Base-by-base conservation (phyloP, 2,797 vertebrate genomes). In the Scolopax rusticola region DNA sequence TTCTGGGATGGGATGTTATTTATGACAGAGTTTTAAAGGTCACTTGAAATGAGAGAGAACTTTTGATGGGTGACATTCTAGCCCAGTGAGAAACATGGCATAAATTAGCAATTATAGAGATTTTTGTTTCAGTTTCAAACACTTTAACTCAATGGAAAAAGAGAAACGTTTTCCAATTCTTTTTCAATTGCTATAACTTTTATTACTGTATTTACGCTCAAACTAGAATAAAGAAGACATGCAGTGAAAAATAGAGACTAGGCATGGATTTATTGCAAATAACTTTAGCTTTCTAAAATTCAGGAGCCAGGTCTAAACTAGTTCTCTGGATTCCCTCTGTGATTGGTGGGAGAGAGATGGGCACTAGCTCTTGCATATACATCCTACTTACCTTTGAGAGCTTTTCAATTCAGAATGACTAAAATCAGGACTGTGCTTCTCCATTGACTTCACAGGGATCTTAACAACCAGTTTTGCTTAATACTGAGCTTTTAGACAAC, bases 11-110 rank as follows among this genome's bases (percentile, higher is more conserved):
- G 43, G 38, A 13, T 36, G 59, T 93, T 88, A 89, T 93, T 97
- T 94, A 79, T 41, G 86, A 88, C 3, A 8, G 77, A 41, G 9
- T 65, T 89, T 79, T 69, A 87, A 89, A 95, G 92, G 86, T 67
- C 32, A 32, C 16, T 90, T 90, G 93, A 88, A 92, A 89, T 0
- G 0, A 89, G 13, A 69, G 12, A 82, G 8, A 43, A 25, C 53
- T 78, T 95, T 83, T 93, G 81, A 64, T 47, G 68, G 48, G 74
- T 82, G 78, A 73, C 47, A 63, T 82, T 93, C 84, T 82, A 86
- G 40, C 32, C 71, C 60, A 77, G 38, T 77, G 78, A 84, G 60
- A 83, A 93, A 60, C 28, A 36, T 6, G 28, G 47, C 40, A 79
- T 63, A 86, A 93, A 86, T 75, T 86, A 83, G 25, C 71, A 86